phyloP scores from a whole-genome alignment of 2,113 vertebrate species.

The Noctilio leporinus region DNA sequence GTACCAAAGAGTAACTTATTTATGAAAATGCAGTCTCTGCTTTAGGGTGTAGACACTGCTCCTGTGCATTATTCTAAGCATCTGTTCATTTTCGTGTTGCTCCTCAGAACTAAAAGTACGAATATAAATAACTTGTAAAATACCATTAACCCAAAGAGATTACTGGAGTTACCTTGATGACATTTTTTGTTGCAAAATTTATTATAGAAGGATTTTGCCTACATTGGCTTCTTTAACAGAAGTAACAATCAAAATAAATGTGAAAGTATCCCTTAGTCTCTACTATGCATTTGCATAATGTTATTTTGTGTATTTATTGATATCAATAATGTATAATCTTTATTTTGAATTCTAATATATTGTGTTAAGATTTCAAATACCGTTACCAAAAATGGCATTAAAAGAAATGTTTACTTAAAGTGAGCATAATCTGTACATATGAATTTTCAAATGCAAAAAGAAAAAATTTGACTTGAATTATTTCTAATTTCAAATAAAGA shows the following conservation, averaged over 20 bases:
- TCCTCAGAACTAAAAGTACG: neutral
- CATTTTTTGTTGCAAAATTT: neutral
- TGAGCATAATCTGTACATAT: neutral
- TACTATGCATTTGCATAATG: neutral
- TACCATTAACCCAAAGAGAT: neutral
- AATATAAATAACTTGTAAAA: neutral
- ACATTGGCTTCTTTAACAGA: neutral
- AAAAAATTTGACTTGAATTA: conserved; percentile 9
- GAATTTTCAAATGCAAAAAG: neutral
- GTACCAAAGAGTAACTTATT: neutral
- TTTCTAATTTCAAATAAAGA: conserved; percentile 30
- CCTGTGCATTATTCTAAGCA: neutral
- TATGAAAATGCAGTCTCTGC: neutral
- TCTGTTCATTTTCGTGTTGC: neutral
- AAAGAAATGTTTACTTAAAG: conserved; percentile 30
- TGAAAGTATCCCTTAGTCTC: neutral
- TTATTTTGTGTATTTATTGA: neutral
- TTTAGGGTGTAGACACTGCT: neutral
- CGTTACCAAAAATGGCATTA: neutral
- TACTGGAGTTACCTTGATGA: neutral
- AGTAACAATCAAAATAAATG: neutral
- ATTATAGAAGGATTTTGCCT: neutral
- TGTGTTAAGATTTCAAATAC: conserved; percentile 2
- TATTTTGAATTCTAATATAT: conserved; percentile 29
- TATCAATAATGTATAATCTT: neutral